A percentile compares a stretch with the other conserved stretches of the same genome.
Evolutionary conservation across 2,888 invertebrate genomes (phyloP).

Genomic region (Hydraecia micacea): DNA sequence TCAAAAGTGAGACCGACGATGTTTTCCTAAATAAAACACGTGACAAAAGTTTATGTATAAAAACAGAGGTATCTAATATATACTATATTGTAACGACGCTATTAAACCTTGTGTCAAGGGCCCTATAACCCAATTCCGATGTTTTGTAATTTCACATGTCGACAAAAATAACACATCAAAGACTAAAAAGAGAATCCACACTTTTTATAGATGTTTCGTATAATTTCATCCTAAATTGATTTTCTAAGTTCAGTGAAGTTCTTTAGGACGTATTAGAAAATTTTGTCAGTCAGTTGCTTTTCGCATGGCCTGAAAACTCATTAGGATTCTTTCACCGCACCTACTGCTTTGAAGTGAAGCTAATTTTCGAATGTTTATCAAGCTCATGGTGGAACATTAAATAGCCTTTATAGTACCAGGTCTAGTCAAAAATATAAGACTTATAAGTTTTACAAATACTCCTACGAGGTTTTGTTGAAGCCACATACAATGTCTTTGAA

Average conservation of each 20-base stretch:
- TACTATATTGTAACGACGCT: slow-evolving; percentile 44
- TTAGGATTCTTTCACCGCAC: neutral
- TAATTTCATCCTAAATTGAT: neutral
- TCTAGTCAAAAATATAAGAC: neutral
- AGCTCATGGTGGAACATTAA: neutral
- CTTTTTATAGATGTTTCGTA: neutral
- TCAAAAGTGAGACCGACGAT: neutral
- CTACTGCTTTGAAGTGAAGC: neutral
- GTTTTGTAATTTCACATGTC: slow-evolving; percentile 73
- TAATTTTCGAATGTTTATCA: neutral
- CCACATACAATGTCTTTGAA: neutral
- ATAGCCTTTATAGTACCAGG: neutral
- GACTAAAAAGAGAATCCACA: slow-evolving; percentile 34
- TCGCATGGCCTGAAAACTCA: neutral
- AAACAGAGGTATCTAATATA: slow-evolving; percentile 8
- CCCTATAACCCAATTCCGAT: slow-evolving; percentile 78
- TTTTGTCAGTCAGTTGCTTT: neutral
- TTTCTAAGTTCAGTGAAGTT: neutral
- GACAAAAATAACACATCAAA: slow-evolving; percentile 65
- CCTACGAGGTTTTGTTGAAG: neutral
- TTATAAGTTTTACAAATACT: neutral
- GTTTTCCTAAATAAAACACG: neutral
- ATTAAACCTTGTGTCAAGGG: slow-evolving; percentile 79
- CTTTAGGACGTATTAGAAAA: neutral
- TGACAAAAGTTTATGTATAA: neutral